A percentile compares a stretch with the other conserved stretches of the same genome.
Conservation (phyloP, 53 echinoderm and acorn worm species). For the Hippasteria phrygiana region DNA sequence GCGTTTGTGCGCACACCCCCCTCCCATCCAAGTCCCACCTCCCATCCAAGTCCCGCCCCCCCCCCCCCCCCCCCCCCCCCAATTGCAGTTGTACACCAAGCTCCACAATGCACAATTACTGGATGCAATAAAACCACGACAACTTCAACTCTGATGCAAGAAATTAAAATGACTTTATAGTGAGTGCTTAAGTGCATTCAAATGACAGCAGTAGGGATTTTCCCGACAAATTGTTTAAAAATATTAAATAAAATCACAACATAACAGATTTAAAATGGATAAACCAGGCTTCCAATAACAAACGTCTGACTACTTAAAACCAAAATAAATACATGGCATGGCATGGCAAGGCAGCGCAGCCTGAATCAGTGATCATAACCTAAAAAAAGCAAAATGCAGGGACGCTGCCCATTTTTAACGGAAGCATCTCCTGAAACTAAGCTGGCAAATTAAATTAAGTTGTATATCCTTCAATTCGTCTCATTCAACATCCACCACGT, state of each 20-base stretch:
- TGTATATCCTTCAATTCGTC: background rate
- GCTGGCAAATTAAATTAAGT: background rate
- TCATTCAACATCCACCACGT: background rate
- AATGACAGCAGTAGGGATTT: too few relatives aligned
- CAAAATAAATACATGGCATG: slow-evolving; percentile 19
- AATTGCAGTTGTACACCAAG: too few relatives aligned
- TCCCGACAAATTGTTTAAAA: too few relatives aligned
- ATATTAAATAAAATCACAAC: background rate
- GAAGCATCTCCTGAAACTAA: background rate
- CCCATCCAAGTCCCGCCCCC: too few relatives aligned
- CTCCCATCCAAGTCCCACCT: too few relatives aligned
- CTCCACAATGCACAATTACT: too few relatives aligned
- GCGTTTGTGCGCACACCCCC: too few relatives aligned
- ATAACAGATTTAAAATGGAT: background rate
- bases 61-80: too few relatives aligned
- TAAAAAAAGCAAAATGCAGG: slow-evolving; percentile 18
- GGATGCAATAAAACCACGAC: too few relatives aligned
- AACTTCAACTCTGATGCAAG: too few relatives aligned
- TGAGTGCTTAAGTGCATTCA: too few relatives aligned
- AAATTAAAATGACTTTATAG: too few relatives aligned
- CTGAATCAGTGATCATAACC: background rate
- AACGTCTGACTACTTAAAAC: background rate
- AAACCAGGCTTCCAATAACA: background rate
- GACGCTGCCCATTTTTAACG: background rate
- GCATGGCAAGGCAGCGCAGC: slow-evolving; percentile 46